Evolutionary conservation across 2,888 invertebrate species (phyloP).

Genomic region (Cosmia trapezina): DNA sequence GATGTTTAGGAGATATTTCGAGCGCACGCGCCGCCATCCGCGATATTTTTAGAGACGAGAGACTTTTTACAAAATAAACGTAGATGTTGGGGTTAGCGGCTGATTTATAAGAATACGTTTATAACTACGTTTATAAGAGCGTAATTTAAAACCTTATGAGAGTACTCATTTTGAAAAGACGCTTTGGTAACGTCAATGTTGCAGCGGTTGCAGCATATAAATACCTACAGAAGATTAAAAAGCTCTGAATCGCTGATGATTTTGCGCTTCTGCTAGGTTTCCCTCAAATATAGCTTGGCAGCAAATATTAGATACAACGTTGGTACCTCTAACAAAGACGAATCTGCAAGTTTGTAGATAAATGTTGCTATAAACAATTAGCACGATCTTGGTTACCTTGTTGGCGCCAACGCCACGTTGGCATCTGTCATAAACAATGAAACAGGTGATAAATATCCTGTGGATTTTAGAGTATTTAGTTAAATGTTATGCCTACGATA

Average conservation of each 20-base stretch:
- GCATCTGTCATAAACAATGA: constrained; percentile 32
- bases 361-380: constrained; percentile 20
- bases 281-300: constrained; percentile 5
- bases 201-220: neutral
- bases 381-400: constrained; percentile 10
- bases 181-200: too few species aligned
- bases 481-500: constrained; percentile 50
- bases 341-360: constrained; percentile 19
- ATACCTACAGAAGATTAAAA: neutral
- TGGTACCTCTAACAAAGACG: constrained; percentile 2
- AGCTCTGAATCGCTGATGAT: neutral
- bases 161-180: constrained; percentile 14
- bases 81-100: constrained; percentile 80
- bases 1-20: constrained; percentile 83
- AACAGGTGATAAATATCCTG: constrained; percentile 20
- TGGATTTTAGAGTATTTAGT: constrained; percentile 40
- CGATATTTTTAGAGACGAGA: constrained; percentile 88
- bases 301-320: constrained; percentile 21
- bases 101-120: constrained; percentile 77
- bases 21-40: constrained; percentile 82
- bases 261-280: neutral
- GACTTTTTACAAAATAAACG: constrained; percentile 89
- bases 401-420: constrained; percentile 34
- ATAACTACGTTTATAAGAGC: constrained; percentile 37
- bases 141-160: constrained; percentile 36